phyloP scores from a whole-genome alignment of 2,797 vertebrate species.

The Diplodus sargus region DNA sequence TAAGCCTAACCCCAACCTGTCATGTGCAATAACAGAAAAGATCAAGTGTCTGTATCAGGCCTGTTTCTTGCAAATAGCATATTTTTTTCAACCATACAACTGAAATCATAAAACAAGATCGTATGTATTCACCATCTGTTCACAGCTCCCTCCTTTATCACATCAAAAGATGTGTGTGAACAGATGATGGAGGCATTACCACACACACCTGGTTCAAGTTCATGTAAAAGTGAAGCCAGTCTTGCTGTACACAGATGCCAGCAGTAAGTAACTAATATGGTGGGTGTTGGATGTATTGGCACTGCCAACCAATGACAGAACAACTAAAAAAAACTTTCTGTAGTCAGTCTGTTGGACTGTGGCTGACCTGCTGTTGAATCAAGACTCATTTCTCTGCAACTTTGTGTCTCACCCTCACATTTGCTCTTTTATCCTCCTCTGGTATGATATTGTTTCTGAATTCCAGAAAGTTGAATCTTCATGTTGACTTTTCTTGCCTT shows the following conservation, averaged over 20 bases:
- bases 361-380: slow-evolving; percentile 16
- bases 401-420: slow-evolving; percentile 6
- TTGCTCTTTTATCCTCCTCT: slow-evolving; percentile 9
- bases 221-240: background rate
- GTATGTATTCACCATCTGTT: background rate
- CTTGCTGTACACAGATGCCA: background rate
- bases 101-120: slow-evolving; percentile 9
- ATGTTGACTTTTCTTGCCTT: slow-evolving; percentile 3
- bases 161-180: background rate
- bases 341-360: background rate
- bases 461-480: slow-evolving; percentile 3
- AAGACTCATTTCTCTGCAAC: background rate
- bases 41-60: background rate
- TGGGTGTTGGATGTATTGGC: background rate
- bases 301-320: background rate
- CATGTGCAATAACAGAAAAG: background rate
- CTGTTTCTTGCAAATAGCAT: slow-evolving; percentile 5
- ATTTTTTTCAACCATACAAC: background rate
- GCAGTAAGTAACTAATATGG: background rate
- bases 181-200: background rate
- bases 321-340: background rate
- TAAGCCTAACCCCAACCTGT: background rate
- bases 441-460: background rate
- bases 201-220: background rate
- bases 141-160: background rate